Evolutionary conservation across 2,797 vertebrate species (phyloP).

Genomic region (Neosilurus mollespiculum): DNA sequence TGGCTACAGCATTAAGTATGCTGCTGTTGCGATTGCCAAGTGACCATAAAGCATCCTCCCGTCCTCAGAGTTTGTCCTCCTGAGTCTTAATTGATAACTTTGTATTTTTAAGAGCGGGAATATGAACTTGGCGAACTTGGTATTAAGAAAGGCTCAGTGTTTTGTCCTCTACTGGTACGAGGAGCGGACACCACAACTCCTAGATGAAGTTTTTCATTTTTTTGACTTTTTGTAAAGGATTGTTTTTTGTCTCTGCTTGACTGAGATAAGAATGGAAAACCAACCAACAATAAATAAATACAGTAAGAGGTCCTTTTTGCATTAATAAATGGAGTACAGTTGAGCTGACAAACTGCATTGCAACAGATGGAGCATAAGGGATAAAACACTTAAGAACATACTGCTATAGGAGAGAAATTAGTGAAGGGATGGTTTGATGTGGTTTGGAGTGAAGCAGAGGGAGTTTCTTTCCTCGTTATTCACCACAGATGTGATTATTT

Average conservation of each 20-base stretch:
- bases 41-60: too few relatives aligned
- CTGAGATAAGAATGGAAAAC: background rate
- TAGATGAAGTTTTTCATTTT: background rate
- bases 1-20: too few relatives aligned
- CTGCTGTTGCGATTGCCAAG: too few relatives aligned
- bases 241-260: background rate
- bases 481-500: background rate
- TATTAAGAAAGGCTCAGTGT: too few relatives aligned
- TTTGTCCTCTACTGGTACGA: background rate
- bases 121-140: too few relatives aligned
- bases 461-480: background rate
- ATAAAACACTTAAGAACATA: background rate
- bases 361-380: background rate
- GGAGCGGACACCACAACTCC: background rate
- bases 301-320: background rate
- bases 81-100: too few relatives aligned
- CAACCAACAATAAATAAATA: background rate
- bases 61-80: too few relatives aligned
- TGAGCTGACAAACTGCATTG: too few relatives aligned
- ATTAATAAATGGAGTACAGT: background rate
- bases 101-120: too few relatives aligned
- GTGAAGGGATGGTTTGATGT: background rate
- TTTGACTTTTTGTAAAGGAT: background rate
- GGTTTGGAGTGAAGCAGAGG: background rate
- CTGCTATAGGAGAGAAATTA: background rate